Conservation (phyloP, 2,113 vertebrate genomes). For the Amphilophus citrinellus region DNA sequence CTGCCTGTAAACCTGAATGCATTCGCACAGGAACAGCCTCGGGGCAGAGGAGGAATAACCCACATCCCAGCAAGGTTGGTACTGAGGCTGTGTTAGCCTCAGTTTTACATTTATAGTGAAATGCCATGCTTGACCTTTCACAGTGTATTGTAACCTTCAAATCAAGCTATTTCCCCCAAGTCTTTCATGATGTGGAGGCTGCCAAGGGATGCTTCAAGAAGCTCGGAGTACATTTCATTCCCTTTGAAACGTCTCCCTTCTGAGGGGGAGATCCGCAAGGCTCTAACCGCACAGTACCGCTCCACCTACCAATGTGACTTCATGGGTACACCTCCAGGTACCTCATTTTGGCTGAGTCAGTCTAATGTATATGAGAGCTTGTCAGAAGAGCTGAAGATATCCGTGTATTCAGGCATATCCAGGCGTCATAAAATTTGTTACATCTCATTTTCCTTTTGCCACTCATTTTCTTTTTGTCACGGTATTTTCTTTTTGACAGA, state of each 20-base stretch:
- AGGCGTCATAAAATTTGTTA: background rate
- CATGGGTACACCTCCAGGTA: conserved; percentile 80
- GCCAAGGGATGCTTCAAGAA: conserved; percentile 46
- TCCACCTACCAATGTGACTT: conserved; percentile 83
- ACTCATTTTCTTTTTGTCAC: conserved; percentile 6
- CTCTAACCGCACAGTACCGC: conserved; percentile 78
- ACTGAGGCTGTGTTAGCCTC: conserved; percentile 18
- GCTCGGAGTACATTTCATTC: conserved; percentile 31
- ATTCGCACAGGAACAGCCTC: conserved; percentile 64
- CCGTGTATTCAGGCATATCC: background rate
- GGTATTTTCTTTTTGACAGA: conserved; percentile 63
- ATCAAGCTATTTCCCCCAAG: conserved; percentile 37
- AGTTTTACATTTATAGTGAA: conserved; percentile 29
- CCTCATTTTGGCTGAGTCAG: background rate
- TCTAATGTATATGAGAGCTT: background rate
- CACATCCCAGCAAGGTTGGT: conserved; percentile 77
- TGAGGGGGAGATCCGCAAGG: conserved; percentile 64
- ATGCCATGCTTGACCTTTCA: conserved; percentile 37
- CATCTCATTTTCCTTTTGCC: background rate
- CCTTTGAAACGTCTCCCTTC: conserved; percentile 61
- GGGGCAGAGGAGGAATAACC: conserved; percentile 71
- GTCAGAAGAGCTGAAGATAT: background rate
- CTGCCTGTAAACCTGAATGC: conserved; percentile 71
- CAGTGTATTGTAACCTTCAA: conserved; percentile 32
- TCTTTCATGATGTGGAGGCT: conserved; percentile 78